Percentiles rank a stretch among this genome's conserved stretches.
Evolutionary conservation across 1,140 invertebrate species (phyloP).

Genomic region (Anoplolepis gracilipes): DNA sequence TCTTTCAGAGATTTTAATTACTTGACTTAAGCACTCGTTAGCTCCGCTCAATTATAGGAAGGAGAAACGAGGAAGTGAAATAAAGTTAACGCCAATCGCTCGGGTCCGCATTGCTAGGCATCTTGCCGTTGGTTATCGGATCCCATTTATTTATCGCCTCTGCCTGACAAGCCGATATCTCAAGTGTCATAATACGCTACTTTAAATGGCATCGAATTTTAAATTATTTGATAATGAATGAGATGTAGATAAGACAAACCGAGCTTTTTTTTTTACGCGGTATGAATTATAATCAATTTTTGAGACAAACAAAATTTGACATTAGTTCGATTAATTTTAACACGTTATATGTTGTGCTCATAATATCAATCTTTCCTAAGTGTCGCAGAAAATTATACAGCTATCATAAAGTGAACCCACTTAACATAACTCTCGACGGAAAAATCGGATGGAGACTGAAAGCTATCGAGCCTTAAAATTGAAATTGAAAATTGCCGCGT

Average conservation of each 20-base stretch:
- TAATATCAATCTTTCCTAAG: neutral
- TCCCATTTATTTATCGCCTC: constrained; percentile 47
- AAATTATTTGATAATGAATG: neutral
- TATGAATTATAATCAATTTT: neutral
- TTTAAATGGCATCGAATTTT: neutral
- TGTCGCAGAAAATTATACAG: neutral
- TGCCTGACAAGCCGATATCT: constrained; percentile 5
- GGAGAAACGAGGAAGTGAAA: constrained; percentile 54
- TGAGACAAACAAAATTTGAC: neutral
- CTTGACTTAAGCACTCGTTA: constrained; percentile 34
- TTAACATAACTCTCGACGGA: constrained; percentile 6
- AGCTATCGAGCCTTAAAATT: constrained; percentile 4
- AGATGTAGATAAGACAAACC: neutral
- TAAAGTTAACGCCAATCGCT: constrained; percentile 50
- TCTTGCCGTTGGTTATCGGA: constrained; percentile 21
- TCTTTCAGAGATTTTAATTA: constrained; percentile 50
- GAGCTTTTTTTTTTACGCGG: neutral
- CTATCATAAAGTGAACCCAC: neutral
- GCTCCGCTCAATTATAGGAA: constrained; percentile 51
- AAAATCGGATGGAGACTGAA: neutral
- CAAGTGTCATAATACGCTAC: constrained; percentile 21
- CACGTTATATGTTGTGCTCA: no score
- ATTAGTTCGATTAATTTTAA: neutral
- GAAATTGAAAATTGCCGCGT: constrained; percentile 7
- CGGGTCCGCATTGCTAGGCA: constrained; percentile 45